Base-by-base conservation (phyloP, 2,888 invertebrate genomes). In the Calameuta filiformis region DNA sequence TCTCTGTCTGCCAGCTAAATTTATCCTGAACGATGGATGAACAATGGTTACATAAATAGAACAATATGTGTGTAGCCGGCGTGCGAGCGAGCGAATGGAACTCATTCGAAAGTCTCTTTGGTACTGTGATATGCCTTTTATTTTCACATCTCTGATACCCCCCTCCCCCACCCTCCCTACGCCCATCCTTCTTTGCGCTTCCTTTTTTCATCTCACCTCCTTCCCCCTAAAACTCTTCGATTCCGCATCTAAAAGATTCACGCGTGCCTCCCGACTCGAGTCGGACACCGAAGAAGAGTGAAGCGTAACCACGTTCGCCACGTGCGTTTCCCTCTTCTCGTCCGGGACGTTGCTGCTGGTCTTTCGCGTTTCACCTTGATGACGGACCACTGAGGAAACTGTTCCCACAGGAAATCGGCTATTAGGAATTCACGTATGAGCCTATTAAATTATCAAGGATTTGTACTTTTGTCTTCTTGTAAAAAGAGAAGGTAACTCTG, bases 21-120 rank as follows among this genome's bases (percentile, higher is more conserved):
- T 89, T 91, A 90, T 89, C 85, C 87, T 86, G 87, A 90, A 91
- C 90, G 90, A 90, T 91, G 90, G 91, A 91, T 90, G 91, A 91
- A 91, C 91, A 91, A 91, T 91, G 89, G 89, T 88, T 89, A 89
- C 91, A 89, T 89, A 91, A 91, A 91, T 91, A 91, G 91, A 91
- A 91, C 90, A 91, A 91, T 91, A 90, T 90, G 90, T 89, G 87
- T 85, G 85, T 86, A 85, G 84, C 86, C 85, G 86, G 77, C 69
- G 33, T 15, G 74, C 74, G 74, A 35, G 74, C 74, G 35, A 34
- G 71, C 71, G 71, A 34, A 30, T 34, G 74, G 35, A 34, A 37
- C 37, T 37, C 74, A 34, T 71, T 71, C 71, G 71, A 71, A 71
- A 71, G 71, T 71, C 71, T 34, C 34, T 34, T 71, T 56, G 56